phyloP scores from a whole-genome alignment of 2,888 invertebrate species.

The Chaitophorus viminalis region DNA sequence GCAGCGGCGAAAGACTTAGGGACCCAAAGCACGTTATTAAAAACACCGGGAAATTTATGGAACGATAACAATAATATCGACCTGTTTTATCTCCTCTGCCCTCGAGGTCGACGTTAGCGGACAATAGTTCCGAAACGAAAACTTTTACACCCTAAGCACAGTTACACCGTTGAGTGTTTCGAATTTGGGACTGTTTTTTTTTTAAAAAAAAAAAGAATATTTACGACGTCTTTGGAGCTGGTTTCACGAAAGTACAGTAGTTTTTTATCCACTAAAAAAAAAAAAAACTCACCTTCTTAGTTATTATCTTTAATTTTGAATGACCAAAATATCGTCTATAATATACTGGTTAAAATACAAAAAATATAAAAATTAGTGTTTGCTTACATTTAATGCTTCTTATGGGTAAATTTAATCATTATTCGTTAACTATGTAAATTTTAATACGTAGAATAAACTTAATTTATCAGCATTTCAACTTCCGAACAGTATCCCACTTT shows the following conservation, averaged over 20 bases:
- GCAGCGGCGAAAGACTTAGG: slow-evolving; percentile 55
- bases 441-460: too few relatives aligned
- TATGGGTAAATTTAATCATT: too few relatives aligned
- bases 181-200: slow-evolving; percentile 14
- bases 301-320: neutral
- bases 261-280: neutral
- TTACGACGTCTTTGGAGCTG: slow-evolving; percentile 11
- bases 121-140: slow-evolving; percentile 60
- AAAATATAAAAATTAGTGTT: too few relatives aligned
- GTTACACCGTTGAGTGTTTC: slow-evolving; percentile 32
- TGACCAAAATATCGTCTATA: too few relatives aligned
- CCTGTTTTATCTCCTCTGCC: slow-evolving; percentile 56
- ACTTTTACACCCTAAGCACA: slow-evolving; percentile 49
- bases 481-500: too few relatives aligned
- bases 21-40: slow-evolving; percentile 59
- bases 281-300: neutral
- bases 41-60: slow-evolving; percentile 61
- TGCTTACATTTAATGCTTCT: too few relatives aligned
- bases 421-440: too few relatives aligned
- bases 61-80: slow-evolving; percentile 62
- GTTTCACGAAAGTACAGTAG: neutral
- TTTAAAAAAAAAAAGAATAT: slow-evolving; percentile 45
- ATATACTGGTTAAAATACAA: too few relatives aligned
- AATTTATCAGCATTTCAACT: too few relatives aligned
- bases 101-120: slow-evolving; percentile 37